Conservation (phyloP, 64 coral and sea anemone genomes). For the Pocillopora verrucosa region DNA sequence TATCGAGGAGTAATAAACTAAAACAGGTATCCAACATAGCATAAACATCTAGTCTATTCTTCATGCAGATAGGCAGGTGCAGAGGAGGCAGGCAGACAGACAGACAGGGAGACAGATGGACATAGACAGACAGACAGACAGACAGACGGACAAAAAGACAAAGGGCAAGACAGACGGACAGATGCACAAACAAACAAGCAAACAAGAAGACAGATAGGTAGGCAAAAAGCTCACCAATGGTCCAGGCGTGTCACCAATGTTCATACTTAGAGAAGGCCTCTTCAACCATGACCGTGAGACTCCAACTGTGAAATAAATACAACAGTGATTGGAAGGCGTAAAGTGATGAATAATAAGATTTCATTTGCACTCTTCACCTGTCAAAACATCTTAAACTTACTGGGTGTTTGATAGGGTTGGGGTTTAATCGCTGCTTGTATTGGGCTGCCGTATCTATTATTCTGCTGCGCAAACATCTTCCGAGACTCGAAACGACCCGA, state of each 20-base stretch:
- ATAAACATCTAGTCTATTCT: too few species aligned
- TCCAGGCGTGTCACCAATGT: constrained; percentile 46
- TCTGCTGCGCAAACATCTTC: constrained; percentile 48
- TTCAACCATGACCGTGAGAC: constrained; percentile 8
- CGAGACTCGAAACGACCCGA: constrained; percentile 70
- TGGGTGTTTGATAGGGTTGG: not conserved
- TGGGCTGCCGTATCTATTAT: constrained; percentile 24
- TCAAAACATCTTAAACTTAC: not conserved
- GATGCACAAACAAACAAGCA: not conserved
- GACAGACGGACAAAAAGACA: not conserved
- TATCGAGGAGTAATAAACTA: too few species aligned
- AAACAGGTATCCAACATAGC: too few species aligned
- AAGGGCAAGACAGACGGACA: not conserved
- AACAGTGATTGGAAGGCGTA: not conserved
- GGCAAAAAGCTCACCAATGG: constrained; percentile 46
- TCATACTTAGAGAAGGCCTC: constrained; percentile 34
- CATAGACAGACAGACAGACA: not conserved
- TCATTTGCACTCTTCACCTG: not conserved
- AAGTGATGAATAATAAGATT: not conserved
- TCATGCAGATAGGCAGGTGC: too few species aligned
- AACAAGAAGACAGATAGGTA: not conserved
- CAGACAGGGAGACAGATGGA: not conserved
- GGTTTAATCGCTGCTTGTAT: not conserved
- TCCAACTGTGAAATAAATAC: not conserved
- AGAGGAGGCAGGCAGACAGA: not conserved